phyloP scores from a whole-genome alignment of 2,113 vertebrate genomes.

The Eclectus roratus region DNA sequence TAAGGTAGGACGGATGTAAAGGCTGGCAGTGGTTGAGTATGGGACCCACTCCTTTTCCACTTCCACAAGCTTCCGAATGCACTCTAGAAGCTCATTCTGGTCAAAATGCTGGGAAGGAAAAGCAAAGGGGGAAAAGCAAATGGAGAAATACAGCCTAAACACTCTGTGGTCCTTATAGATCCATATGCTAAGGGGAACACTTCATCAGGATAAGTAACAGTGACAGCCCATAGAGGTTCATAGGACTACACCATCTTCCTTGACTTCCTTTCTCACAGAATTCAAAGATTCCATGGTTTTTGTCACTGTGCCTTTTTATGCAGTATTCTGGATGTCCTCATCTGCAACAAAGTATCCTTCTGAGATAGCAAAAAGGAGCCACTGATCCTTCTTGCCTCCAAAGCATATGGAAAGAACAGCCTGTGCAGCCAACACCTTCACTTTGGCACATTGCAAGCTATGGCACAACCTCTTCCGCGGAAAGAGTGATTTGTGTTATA shows the following conservation, averaged over 20 bases:
- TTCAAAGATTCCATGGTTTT: background rate
- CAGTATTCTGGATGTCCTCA: background rate
- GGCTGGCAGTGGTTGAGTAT: slow-evolving; percentile 75
- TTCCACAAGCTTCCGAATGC: slow-evolving; percentile 84
- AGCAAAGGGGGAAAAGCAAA: background rate
- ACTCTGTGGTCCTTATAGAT: background rate
- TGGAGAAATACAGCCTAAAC: background rate
- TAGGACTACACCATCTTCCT: background rate
- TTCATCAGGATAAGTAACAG: background rate
- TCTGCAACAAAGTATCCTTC: background rate
- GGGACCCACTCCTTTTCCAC: slow-evolving; percentile 91
- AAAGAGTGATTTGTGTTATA: background rate
- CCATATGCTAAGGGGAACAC: background rate
- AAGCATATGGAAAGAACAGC: background rate
- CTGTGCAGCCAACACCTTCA: background rate
- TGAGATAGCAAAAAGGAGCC: background rate
- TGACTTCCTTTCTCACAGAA: background rate
- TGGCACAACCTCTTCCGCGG: background rate
- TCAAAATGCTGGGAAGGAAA: slow-evolving; percentile 79
- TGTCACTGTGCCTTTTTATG: background rate
- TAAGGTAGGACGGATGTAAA: slow-evolving; percentile 89
- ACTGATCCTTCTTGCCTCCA: background rate
- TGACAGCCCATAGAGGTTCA: background rate
- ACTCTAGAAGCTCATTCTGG: slow-evolving; percentile 83
- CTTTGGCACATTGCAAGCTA: fast-evolving